phyloP scores from a whole-genome alignment of 2,113 vertebrate genomes.

The Chaenogobius annularis region DNA sequence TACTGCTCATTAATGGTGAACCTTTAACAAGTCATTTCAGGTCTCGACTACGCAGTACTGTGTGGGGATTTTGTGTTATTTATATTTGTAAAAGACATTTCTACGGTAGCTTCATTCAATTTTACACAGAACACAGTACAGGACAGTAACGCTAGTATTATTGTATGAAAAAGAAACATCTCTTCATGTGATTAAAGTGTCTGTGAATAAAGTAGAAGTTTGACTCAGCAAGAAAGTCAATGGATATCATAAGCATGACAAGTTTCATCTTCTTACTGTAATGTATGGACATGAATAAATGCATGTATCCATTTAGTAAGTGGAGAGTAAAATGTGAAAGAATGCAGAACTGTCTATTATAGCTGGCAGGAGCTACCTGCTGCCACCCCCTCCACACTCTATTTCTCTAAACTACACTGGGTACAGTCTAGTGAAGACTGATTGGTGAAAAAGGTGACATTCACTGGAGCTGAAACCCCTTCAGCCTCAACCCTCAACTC shows the following conservation, averaged over 20 bases:
- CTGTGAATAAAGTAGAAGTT: neutral
- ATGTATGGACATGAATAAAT: conserved; percentile 10
- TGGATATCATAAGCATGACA: neutral
- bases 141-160: neutral
- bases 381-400: neutral
- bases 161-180: neutral
- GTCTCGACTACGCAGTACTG: neutral
- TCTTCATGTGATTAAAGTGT: neutral
- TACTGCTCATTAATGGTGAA: conserved; percentile 4
- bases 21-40: conserved; percentile 6
- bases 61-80: neutral
- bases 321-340: conserved; percentile 6
- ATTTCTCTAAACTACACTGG: conserved; percentile 2
- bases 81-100: neutral
- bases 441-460: conserved; percentile 21
- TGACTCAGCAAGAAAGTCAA: neutral
- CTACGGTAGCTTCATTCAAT: neutral
- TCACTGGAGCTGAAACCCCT: conserved; percentile 20
- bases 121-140: neutral
- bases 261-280: neutral
- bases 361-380: conserved; percentile 34
- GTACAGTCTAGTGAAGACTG: conserved; percentile 14
- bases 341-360: conserved; percentile 6
- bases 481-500: conserved; percentile 11
- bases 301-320: conserved; percentile 6